Conservation (phyloP, 2,888 invertebrate genomes). For the Stenolophus ochropezus region DNA sequence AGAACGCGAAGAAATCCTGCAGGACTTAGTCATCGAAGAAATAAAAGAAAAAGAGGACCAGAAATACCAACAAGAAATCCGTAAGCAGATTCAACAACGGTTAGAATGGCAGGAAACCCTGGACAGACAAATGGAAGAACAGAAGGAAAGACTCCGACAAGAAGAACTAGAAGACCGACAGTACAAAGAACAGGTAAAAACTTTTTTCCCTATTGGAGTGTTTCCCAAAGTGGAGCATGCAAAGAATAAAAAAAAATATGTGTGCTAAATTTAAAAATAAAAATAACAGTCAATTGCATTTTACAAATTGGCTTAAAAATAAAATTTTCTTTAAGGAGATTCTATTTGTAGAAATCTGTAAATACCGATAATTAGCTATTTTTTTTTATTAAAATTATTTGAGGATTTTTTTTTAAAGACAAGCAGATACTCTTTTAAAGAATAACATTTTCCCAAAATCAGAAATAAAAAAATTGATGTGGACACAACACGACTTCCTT, state of each 20-base stretch:
- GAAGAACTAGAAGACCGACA: conserved; percentile 71
- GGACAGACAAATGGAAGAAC: conserved; percentile 68
- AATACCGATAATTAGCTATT: too few species aligned
- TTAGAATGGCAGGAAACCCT: conserved; percentile 69
- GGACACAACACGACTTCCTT: too few species aligned
- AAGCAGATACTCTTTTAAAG: too few species aligned
- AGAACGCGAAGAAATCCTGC: conserved; percentile 73
- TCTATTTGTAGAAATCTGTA: too few species aligned
- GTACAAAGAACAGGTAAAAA: conserved; percentile 72
- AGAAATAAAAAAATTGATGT: too few species aligned
- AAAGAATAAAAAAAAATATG: conserved; percentile 19
- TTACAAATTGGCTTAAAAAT: too few species aligned
- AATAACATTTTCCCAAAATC: too few species aligned
- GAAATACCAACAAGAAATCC: conserved; percentile 71
- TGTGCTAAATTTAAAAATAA: conserved; percentile 5
- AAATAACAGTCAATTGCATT: conserved; percentile 35
- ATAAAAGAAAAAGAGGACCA: conserved; percentile 73
- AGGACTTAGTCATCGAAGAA: conserved; percentile 74
- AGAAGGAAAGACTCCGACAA: conserved; percentile 66
- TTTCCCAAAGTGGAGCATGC: too few species aligned
- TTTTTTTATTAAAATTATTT: too few species aligned
- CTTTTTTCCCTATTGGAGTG: too few species aligned
- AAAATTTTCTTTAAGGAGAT: too few species aligned
- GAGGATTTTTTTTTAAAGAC: too few species aligned
- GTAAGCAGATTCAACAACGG: conserved; percentile 70